Percentiles rank a stretch among this genome's conserved stretches.
Conservation (phyloP, 2,113 vertebrate genomes). For the Steatornis caripensis region DNA sequence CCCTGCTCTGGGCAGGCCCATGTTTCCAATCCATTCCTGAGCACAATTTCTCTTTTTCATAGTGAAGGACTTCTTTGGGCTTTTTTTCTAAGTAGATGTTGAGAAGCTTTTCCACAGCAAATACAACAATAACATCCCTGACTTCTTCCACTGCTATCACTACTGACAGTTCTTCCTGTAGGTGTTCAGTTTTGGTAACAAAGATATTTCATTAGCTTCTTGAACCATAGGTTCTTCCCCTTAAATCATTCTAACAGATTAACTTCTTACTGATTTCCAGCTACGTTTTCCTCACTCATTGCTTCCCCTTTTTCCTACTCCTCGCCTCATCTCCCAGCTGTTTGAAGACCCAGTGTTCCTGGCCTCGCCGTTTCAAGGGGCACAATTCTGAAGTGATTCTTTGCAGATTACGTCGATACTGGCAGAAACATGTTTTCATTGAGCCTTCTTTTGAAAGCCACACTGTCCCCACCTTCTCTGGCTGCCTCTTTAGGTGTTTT, state of each 20-base stretch:
- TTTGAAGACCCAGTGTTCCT: neutral
- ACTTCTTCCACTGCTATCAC: neutral
- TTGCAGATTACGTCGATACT: neutral
- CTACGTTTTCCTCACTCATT: neutral
- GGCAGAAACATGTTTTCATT: neutral
- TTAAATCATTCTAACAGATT: neutral
- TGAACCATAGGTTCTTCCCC: neutral
- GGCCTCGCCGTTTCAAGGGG: neutral
- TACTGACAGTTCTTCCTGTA: neutral
- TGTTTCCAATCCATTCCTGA: neutral
- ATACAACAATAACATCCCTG: neutral
- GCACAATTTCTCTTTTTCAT: neutral
- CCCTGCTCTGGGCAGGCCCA: neutral
- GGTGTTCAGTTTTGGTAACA: neutral
- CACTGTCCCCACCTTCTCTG: neutral
- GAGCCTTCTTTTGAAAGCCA: neutral
- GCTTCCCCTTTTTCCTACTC: neutral
- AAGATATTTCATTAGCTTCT: neutral
- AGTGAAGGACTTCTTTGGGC: neutral
- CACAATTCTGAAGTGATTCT: neutral
- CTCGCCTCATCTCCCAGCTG: neutral
- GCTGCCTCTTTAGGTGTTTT: neutral
- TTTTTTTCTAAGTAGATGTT: neutral
- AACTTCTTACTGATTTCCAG: neutral
- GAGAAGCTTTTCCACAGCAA: neutral